Evolutionary conservation across 1,140 invertebrate species (phyloP), one percentile per base, ranked within the genome.

Genomic region (Drosophila trapezifrons): DNA sequence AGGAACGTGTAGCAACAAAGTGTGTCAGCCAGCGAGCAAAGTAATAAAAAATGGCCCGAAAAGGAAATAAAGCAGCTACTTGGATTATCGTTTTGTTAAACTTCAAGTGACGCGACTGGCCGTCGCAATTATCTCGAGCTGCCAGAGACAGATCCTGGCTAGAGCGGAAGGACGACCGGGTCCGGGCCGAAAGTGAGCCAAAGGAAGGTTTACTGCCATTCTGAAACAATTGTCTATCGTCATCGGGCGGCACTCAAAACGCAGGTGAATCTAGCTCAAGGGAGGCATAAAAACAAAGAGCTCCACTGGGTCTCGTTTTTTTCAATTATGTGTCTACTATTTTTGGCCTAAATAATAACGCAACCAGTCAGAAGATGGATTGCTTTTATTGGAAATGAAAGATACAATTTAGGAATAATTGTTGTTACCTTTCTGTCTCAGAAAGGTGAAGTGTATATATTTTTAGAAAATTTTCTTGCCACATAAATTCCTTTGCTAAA

Each of bases 41-140:
- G 63, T 42, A 27, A 76, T 67, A 66, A 59, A 76, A 67, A 43
- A 54, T 37, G 18, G 37, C 18, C 42, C 54, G 40, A 18, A 60
- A 60, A 40, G 65, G 43, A 13, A 47, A 43, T 62, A 59, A 45
- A 58, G 43, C 27, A 20, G 37, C 35, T 32, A 55, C 32, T 56
- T 29, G 29, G 55, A 51, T 42, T 55, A 64, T 64, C 80, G 35
- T 70, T 79, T 67, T 54, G 75, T 58, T 59, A 9, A 71, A 55
- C 58, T 79, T 75, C 35, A 76, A 76, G 67, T 55, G 57, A 40
- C 37, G 40, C 51, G 47, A 45, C 51, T 65, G 67, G 65, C 46
- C 65, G 57, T 65, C 35, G 63, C 71, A 76, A 86, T 87, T 87
- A 70, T 86, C 83, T 87, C 66, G 60, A 66, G 60, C 76, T 87